Evolutionary conservation across 2,113 vertebrate species (phyloP).

Genomic region (Stomatorhinus ivindoensis): DNA sequence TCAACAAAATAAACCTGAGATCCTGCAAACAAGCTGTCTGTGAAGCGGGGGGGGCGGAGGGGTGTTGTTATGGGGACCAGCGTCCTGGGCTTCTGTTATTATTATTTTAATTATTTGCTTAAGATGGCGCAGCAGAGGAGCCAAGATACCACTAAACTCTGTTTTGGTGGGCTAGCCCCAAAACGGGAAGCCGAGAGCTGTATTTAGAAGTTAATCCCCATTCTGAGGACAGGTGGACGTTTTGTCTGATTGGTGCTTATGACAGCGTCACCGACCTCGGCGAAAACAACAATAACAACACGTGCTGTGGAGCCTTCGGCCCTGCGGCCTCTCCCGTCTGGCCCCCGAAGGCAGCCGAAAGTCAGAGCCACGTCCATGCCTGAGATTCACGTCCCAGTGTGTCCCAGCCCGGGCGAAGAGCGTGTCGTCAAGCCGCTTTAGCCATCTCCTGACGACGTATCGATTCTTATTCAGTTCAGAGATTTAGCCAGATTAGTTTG

Average conservation of each 20-base stretch:
- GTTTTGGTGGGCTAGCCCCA: slow-evolving; percentile 46
- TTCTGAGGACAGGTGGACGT: slow-evolving; percentile 34
- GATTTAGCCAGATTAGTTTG: slow-evolving; percentile 30
- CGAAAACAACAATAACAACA: slow-evolving; percentile 13
- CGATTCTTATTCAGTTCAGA: slow-evolving; percentile 23
- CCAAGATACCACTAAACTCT: slow-evolving; percentile 32
- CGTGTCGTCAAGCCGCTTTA: neutral
- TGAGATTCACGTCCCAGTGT: neutral
- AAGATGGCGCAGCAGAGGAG: slow-evolving; percentile 19
- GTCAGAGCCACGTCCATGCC: neutral
- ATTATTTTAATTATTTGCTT: slow-evolving; percentile 6
- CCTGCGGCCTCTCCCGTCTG: neutral
- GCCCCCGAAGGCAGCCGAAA: neutral
- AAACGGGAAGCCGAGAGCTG: slow-evolving; percentile 28
- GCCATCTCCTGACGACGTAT: slow-evolving; percentile 13
- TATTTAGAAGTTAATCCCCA: slow-evolving; percentile 31
- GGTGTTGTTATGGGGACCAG: slow-evolving; percentile 24
- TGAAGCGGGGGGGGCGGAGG: slow-evolving; percentile 1
- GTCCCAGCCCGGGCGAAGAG: neutral
- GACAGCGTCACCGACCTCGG: neutral
- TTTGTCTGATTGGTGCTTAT: slow-evolving; percentile 36
- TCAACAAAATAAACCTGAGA: slow-evolving; percentile 40
- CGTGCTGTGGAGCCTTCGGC: neutral
- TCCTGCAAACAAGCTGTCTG: slow-evolving; percentile 26
- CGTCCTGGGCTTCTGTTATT: slow-evolving; percentile 13